phyloP scores from a whole-genome alignment of 2,113 vertebrate genomes.

The Siniperca chuatsi region DNA sequence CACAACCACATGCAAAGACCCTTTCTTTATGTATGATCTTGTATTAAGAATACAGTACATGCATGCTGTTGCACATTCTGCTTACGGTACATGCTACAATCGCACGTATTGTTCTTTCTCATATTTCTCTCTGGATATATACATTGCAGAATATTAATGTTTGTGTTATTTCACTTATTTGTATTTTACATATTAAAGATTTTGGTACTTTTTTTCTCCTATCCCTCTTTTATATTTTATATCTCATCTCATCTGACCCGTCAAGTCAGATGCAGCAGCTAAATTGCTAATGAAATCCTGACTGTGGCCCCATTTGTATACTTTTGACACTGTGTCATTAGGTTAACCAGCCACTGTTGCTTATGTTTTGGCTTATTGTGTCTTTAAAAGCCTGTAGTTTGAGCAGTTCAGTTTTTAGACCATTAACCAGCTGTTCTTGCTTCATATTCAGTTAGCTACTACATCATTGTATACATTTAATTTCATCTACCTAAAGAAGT shows the following conservation, averaged over 20 bases:
- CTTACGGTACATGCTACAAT: neutral
- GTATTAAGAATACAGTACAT: neutral
- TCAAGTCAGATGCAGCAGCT: slow-evolving; percentile 16
- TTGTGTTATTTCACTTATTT: neutral
- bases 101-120: neutral
- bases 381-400: neutral
- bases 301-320: neutral
- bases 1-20: neutral
- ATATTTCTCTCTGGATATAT: neutral
- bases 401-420: neutral
- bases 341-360: slow-evolving; percentile 30
- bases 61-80: slow-evolving; percentile 7
- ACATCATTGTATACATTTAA: neutral
- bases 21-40: neutral
- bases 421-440: neutral
- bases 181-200: neutral
- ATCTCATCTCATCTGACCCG: slow-evolving; percentile 4
- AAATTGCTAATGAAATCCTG: slow-evolving; percentile 13
- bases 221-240: slow-evolving; percentile 5
- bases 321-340: slow-evolving; percentile 4
- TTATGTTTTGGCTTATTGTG: slow-evolving; percentile 33
- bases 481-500: neutral
- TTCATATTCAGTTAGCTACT: neutral
- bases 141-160: neutral
- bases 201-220: neutral